Base-by-base conservation (phyloP, 2,888 invertebrate genomes). In the Colostygia pectinataria region DNA sequence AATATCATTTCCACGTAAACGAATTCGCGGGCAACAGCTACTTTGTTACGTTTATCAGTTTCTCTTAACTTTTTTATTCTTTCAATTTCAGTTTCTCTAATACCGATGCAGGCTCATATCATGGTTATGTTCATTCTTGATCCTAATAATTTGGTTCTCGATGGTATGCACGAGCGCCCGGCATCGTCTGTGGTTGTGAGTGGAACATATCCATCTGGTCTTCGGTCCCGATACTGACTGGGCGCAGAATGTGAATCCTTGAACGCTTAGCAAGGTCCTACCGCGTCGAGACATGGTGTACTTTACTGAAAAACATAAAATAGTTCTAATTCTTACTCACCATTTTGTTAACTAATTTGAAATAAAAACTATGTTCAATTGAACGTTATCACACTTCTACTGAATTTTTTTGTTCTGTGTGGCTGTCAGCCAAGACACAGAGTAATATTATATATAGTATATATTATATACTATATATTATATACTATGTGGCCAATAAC, bases 121-220 rank as follows among this genome's bases (percentile, higher is more conserved):
- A 13, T 73, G 71, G 25, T 57, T 66, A 42, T 76, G 72, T 0
- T 39, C 29, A 39, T 64, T 57, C 15, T 62, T 61, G 1, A 65
- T 41, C 2, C 43, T 39, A 0, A 69, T 20, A 8, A 74, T 53
- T 9, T 56, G 29, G n/a, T 62, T 41, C 0, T 53, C 53, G 2
- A 67, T 7, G 0, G 72, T 74, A 40, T 57, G 47, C 0, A 71
- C 32, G 0, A 33, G 18, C 0, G 74, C 78, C 4, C 49, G 57
- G 36, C 79, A 77, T 0, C 65, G 64, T 7, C 56, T 65, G 20
- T 52, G 46, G 46, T 63, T 56, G 40, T 75, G 69, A 0, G 71
- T 71, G 0, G 70, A 68, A 31, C 71, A 71, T 0, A 61, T 34
- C 71, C 70, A 71, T 20, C 57, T 59, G 0, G 10, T 51, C 38